Conservation (phyloP, 2,113 vertebrate species). For the Pseudonaja textilis region DNA sequence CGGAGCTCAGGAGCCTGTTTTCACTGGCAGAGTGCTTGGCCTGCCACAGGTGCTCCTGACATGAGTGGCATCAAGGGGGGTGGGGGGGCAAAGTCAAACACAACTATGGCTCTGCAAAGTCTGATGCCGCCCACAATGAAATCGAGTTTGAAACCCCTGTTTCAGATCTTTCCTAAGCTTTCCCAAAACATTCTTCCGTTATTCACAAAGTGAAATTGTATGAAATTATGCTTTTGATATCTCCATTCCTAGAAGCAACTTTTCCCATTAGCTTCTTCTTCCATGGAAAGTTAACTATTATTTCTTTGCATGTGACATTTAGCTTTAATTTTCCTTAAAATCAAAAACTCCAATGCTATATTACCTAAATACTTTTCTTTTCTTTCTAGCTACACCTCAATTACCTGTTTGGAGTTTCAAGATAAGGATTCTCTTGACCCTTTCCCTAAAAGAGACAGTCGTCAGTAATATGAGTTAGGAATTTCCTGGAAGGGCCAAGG, state of each 20-base stretch:
- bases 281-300: background rate
- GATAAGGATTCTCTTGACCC: background rate
- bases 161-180: background rate
- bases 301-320: background rate
- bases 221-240: background rate
- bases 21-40: too few species aligned
- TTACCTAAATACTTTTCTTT: background rate
- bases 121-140: too few species aligned
- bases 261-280: background rate
- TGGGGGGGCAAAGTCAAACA: too few species aligned
- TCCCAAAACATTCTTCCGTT: background rate
- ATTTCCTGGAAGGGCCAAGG: background rate
- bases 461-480: background rate
- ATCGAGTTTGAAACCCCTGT: too few species aligned
- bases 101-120: too few species aligned
- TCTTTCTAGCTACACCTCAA: background rate
- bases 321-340: background rate
- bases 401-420: background rate
- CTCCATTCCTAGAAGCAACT: background rate
- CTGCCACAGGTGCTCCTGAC: too few species aligned
- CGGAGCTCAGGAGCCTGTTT: too few species aligned
- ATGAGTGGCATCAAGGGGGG: too few species aligned
- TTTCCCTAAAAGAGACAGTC: background rate
- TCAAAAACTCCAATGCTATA: background rate
- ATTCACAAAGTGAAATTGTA: background rate